Conservation (phyloP, 2,113 vertebrate genomes). For the Corynorhinus townsendii region DNA sequence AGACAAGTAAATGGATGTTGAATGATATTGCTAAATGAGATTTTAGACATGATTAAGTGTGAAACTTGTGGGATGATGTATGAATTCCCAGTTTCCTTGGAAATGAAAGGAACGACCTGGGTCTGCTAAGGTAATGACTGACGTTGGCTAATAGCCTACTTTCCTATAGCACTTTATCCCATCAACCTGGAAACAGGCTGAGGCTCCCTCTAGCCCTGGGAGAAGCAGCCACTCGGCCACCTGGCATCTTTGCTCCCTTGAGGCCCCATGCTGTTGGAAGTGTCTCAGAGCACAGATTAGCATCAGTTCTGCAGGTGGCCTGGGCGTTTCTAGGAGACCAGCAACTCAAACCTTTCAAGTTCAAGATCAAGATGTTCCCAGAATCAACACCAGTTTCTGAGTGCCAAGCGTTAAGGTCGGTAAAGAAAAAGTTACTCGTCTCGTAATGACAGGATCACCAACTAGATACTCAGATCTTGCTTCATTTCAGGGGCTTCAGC, state of each 20-base stretch:
- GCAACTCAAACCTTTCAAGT: conserved; percentile 15
- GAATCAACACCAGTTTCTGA: conserved; percentile 27
- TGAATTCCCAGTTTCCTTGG: conserved; percentile 23
- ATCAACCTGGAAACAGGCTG: not conserved
- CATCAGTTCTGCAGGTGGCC: not conserved
- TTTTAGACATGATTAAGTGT: conserved; percentile 3
- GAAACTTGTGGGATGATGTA: not conserved
- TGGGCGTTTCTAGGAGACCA: not conserved
- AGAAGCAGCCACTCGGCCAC: not conserved
- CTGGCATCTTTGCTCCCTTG: conserved; percentile 18
- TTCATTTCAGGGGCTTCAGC: not conserved
- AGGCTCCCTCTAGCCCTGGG: not conserved
- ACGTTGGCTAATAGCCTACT: not conserved
- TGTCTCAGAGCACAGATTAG: not conserved
- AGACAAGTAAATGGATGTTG: not conserved
- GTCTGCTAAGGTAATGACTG: not conserved
- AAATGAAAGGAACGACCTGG: not conserved
- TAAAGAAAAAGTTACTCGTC: not conserved
- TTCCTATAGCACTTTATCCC: not conserved
- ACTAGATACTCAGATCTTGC: not conserved
- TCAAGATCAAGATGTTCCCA: conserved; percentile 17
- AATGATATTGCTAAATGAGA: conserved; percentile 4
- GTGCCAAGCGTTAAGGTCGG: not conserved
- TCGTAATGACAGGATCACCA: not conserved
- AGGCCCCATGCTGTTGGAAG: not conserved